Evolutionary conservation across 1,140 invertebrate species (phyloP), one percentile per base, ranked within the genome.

Genomic region (Monochamus saltuarius): DNA sequence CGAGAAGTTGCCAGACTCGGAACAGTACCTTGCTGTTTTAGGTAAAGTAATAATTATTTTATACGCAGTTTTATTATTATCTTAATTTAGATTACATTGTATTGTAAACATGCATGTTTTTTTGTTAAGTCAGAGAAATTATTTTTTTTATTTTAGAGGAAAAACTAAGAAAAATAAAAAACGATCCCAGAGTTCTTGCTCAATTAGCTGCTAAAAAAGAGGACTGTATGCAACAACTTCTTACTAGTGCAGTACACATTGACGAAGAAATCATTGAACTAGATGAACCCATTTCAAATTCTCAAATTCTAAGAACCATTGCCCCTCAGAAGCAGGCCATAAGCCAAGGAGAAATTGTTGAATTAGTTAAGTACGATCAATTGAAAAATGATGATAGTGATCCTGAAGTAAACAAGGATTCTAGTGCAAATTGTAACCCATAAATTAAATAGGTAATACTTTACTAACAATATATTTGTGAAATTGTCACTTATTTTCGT

Each of bases 331-430:
- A 64, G 54, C 79, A 81, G 56, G 75, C 80, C 29, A 42, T 81
- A 4, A 80, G 71, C 14, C 69, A 78, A 38, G 80, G 80, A 10
- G 81, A 82, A 72, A 71, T 77, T 11, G 73, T 81, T 0, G 70
- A 77, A 22, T 78, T 82, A 38, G 67, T 82, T 1, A 73, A 80
- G 14, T 75, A 81, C 77, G 79, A 82, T 70, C 75, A 78, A 34
- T 69, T 82, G 42, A 52, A n/a, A 22, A 40, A 47, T 14, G 45
- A 58, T 37, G 62, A 62, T 36, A 22, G 56, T 39, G 39, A 64
- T 61, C 49, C 42, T 19, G 47, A 52, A 29, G 40, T 40, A 10
- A 19, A 55, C 7, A 16, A 40, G 40, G n/a, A 13, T 13, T 17
- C 2, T 49, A n/a, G 16, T 37, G 40, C 40, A 39, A 59, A 57